Conservation (phyloP, 2,797 vertebrate species). For the Chrysocyon brachyurus region DNA sequence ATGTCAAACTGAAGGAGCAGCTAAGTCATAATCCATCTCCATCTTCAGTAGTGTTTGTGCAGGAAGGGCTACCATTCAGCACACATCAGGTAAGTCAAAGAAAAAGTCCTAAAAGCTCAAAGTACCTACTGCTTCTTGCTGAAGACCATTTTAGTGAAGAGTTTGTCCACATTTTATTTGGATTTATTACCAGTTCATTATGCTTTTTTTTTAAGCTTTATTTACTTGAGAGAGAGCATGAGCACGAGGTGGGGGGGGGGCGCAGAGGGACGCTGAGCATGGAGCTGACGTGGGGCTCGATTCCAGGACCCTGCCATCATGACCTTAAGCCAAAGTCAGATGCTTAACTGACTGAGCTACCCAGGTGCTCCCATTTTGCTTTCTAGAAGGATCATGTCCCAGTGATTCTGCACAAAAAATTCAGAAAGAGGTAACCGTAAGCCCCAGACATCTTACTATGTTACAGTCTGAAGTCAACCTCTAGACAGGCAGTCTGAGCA, state of each 20-base stretch:
- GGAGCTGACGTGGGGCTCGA: neutral
- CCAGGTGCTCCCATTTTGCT: neutral
- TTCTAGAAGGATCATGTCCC: constrained; percentile 29
- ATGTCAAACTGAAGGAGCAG: constrained; percentile 80
- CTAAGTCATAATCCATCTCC: constrained; percentile 74
- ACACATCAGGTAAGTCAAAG: constrained; percentile 83
- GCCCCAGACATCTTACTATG: neutral
- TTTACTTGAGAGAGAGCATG: neutral
- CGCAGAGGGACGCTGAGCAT: neutral
- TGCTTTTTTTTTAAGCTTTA: neutral
- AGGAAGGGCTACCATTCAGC: constrained; percentile 82
- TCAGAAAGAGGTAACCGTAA: constrained; percentile 59
- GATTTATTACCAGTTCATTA: constrained; percentile 25
- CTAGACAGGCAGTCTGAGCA: neutral
- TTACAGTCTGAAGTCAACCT: constrained; percentile 48
- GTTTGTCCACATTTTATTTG: constrained; percentile 50
- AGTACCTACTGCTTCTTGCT: constrained; percentile 41
- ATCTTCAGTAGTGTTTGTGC: constrained; percentile 80
- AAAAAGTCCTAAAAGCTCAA: neutral
- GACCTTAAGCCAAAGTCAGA: neutral
- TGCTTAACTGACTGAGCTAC: neutral
- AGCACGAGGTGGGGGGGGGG: neutral
- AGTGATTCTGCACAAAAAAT: constrained; percentile 46
- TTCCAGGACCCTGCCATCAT: neutral
- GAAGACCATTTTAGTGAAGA: constrained; percentile 2